Evolutionary conservation across 2,888 invertebrate species (phyloP), one percentile per base, ranked within the genome.

Genomic region (Chalcis sispes): DNA sequence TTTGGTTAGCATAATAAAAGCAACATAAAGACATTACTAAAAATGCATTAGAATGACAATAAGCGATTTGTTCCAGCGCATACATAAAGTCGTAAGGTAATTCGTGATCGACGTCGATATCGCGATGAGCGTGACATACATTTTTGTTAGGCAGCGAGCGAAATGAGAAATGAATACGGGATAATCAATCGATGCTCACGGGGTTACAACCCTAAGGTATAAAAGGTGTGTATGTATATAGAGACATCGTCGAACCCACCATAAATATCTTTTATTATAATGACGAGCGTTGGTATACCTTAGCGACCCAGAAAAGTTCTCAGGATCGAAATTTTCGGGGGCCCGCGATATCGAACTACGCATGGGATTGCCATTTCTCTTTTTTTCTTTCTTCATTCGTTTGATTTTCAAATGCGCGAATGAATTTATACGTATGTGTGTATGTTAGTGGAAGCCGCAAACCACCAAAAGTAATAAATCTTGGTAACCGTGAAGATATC

Each of bases 381-480:
- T 10, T 36, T 36, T 20, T 64, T 50, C 10, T 29, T 46, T 42
- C 29, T 23, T 36, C 40, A 42, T 20, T 69, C 27, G 50, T 10
- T 13, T 48, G n/a, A 29, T 54, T 18, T 46, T 1, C 46, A 42
- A 20, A 40, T 40, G 23, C 54, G 42, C 20, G 20, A n/a, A n/a
- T n/a, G n/a, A n/a, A n/a, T n/a, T n/a, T n/a, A n/a, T n/a, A 29
- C 23, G 54, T 25, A 15, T 20, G 50, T 52, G 15, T 64, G 42
- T 67, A 50, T 66, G 52, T 65, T 50, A 50, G 66, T 79, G 77
- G 59, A 72, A 78, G 71, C 79, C 75, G 36, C 77, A 77, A 80
- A 79, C 61, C 81, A 52, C 62, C 10, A 20, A 8, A 61, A 13
- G 36, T 27, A 67, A 82, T 82, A 82, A 81, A 80, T 80, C 77